Conservation (phyloP, 2,888 invertebrate species). For the Thereva nobilitata region DNA sequence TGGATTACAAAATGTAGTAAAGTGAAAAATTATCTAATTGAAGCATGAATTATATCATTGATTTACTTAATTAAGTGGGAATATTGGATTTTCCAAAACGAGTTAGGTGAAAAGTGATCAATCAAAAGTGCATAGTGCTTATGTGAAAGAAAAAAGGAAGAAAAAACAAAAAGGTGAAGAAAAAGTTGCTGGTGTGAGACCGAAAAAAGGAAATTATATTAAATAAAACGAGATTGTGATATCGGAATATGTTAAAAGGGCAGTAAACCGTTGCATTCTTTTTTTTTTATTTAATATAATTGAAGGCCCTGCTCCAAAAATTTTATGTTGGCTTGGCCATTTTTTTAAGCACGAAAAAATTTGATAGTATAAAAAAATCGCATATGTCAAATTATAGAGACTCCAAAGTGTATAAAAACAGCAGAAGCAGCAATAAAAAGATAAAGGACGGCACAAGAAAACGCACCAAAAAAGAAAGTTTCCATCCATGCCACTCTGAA, state of each 20-base stretch:
- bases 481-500: conserved; percentile 17
- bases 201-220: neutral
- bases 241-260: neutral
- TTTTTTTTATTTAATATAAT: conserved; percentile 8
- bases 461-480: conserved; percentile 28
- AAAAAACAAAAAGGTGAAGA: conserved; percentile 5
- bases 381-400: conserved; percentile 18
- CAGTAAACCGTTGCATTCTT: neutral
- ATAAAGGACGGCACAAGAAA: conserved; percentile 1
- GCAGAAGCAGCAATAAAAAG: neutral
- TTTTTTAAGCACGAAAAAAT: neutral
- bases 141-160: conserved; percentile 1
- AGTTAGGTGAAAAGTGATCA: conserved; percentile 26
- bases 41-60: too few relatives aligned
- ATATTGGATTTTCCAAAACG: conserved; percentile 2
- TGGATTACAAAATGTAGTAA: conserved; percentile 3
- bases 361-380: conserved; percentile 8
- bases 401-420: conserved; percentile 16
- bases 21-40: neutral
- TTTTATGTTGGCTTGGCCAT: neutral
- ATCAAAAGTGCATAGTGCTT: conserved; percentile 14
- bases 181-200: neutral
- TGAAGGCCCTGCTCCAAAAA: conserved; percentile 4
- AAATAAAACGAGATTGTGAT: neutral
- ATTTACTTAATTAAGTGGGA: neutral